Evolutionary conservation across 2,797 vertebrate genomes (phyloP).

Genomic region (Salmo trutta): DNA sequence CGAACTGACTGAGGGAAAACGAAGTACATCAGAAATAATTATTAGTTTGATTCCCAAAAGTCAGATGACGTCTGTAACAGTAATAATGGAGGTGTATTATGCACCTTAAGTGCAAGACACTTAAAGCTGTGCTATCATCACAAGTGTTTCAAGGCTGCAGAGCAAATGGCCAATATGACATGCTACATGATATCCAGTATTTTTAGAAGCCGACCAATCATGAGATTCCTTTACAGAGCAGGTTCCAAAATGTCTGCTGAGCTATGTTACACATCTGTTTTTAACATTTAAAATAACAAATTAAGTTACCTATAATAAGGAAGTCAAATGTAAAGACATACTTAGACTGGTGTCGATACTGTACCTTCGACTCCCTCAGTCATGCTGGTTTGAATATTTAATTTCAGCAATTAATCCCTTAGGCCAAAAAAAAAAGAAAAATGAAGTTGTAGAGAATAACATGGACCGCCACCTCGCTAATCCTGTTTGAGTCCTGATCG

Average conservation of each 20-base stretch:
- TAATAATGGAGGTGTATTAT: neutral
- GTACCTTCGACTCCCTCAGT: constrained; percentile 91
- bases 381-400: constrained; percentile 66
- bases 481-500: constrained; percentile 20
- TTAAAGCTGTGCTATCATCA: constrained; percentile 27
- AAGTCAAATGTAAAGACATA: neutral
- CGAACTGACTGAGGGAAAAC: neutral
- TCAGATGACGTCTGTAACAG: neutral
- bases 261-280: constrained; percentile 22
- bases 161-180: constrained; percentile 52
- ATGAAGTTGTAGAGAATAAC: neutral
- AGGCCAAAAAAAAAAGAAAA: neutral
- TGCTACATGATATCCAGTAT: constrained; percentile 72
- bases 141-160: constrained; percentile 44
- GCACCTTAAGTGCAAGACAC: neutral
- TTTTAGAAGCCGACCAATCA: constrained; percentile 78
- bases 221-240: constrained; percentile 47
- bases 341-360: constrained; percentile 51
- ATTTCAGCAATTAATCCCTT: neutral
- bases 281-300: neutral
- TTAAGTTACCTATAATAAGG: neutral
- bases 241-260: constrained; percentile 20
- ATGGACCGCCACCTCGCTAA: constrained; percentile 53
- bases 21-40: neutral
- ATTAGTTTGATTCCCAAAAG: neutral